Conservation (phyloP, 2,113 vertebrate species). For the Hemiprocne comata region DNA sequence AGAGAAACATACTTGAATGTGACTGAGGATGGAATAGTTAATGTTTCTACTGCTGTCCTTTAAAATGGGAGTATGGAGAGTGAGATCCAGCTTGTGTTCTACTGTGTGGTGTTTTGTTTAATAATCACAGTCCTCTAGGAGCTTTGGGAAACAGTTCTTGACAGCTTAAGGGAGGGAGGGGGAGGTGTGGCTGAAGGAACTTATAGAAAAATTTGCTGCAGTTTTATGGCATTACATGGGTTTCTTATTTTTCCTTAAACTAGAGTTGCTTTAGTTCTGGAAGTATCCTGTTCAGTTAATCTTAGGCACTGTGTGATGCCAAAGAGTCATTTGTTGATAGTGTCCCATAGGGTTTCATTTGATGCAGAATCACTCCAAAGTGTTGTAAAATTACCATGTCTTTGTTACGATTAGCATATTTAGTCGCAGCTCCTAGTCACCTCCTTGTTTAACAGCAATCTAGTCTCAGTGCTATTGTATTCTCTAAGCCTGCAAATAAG, state of each 20-base stretch:
- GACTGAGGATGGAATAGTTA: neutral
- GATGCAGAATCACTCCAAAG: neutral
- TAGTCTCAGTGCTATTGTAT: neutral
- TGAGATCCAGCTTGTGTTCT: slow-evolving; percentile 1
- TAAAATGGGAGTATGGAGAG: neutral
- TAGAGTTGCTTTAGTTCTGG: neutral
- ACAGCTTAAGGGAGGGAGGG: neutral
- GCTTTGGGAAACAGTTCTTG: slow-evolving; percentile 15
- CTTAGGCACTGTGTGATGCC: neutral
- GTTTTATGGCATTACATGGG: neutral
- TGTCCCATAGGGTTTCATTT: neutral
- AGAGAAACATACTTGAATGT: neutral
- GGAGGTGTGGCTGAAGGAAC: neutral
- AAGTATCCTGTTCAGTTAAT: neutral
- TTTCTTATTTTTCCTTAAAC: neutral
- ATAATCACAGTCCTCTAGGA: neutral
- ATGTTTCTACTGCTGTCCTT: neutral
- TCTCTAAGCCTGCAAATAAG: neutral
- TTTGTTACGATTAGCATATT: neutral
- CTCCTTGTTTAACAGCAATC: neutral
- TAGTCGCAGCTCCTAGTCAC: neutral
- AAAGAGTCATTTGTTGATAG: neutral
- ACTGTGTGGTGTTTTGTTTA: slow-evolving; percentile 4
- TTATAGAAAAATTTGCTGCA: neutral
- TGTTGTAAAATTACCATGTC: neutral